Conservation (phyloP, 2,888 invertebrate species). For the Epinotia bilunana region DNA sequence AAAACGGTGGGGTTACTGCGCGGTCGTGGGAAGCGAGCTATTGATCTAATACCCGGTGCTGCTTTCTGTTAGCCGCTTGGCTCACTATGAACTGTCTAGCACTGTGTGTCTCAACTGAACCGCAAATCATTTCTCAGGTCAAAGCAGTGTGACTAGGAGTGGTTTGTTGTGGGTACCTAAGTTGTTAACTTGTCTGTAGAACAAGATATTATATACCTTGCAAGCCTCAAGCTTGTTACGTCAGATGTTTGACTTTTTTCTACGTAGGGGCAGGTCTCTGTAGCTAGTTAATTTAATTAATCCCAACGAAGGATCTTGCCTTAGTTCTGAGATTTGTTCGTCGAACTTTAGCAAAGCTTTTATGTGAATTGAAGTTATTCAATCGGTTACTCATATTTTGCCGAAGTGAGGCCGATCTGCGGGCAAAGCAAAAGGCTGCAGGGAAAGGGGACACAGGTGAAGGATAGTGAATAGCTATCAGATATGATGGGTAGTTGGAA, state of each 20-base stretch:
- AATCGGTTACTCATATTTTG: too few relatives aligned
- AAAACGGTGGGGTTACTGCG: slow-evolving; percentile 70
- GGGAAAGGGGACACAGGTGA: too few relatives aligned
- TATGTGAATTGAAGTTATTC: too few relatives aligned
- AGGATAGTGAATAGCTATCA: too few relatives aligned
- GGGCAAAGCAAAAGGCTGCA: too few relatives aligned
- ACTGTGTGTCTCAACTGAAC: slow-evolving; percentile 53
- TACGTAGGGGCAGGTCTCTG: not conserved
- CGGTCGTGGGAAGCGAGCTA: slow-evolving; percentile 70
- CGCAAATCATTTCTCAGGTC: slow-evolving; percentile 19
- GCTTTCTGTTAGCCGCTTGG: slow-evolving; percentile 64
- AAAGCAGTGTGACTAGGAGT: not conserved
- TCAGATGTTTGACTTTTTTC: too few relatives aligned
- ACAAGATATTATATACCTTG: too few relatives aligned
- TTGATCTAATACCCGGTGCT: slow-evolving; percentile 71
- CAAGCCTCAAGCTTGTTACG: too few relatives aligned
- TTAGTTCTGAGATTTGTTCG: not conserved
- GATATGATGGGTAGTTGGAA: too few relatives aligned
- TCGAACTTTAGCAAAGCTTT: not conserved
- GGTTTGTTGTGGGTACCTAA: too few relatives aligned
- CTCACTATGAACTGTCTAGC: slow-evolving; percentile 54
- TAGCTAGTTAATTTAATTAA: not conserved
- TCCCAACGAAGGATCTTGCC: not conserved
- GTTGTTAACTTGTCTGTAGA: too few relatives aligned
- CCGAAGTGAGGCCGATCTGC: too few relatives aligned